Evolutionary conservation across 2,888 invertebrate genomes (phyloP), one percentile per base, ranked within the genome.

Genomic region (Drosophila macrothrix): DNA sequence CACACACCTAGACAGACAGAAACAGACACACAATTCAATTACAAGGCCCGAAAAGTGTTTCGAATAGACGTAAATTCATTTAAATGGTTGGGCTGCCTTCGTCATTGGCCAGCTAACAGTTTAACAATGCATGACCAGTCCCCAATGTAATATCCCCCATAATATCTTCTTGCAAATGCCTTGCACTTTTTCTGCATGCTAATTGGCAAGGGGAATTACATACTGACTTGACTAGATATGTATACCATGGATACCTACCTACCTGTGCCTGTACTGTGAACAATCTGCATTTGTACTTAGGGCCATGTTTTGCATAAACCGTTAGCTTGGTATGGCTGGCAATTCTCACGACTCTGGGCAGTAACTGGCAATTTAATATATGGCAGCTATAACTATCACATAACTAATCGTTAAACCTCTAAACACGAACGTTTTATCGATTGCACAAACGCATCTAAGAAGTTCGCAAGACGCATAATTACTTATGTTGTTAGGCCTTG

Each of bases 131-230:
- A 71, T 82, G 90, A 72, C 88, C 68, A 70, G 83, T 77, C 76
- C 67, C 73, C 80, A 67, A 66, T 70, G 75, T 72, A 84, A 76
- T 76, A 37, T 33, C 49, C 71, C 77, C 64, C 56, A 69, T 71
- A 84, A 78, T 76, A 73, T 73, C 70, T 74, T 50, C 63, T 69
- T 49, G 89, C 83, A 64, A 88, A 86, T 80, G 87, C 56, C 72
- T 80, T 88, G 84, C 84, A 79, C 88, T 90, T 84, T 84, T 77
- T 77, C 63, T 85, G 84, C 84, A 85, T 85, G 90, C 84, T 90
- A 85, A 85, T 85, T 85, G 84, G 84, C 77, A 59, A 61, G 49
- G 63, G 73, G 71, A 66, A 68, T 59, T 35, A 76, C 61, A 50
- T n/a, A 52, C 22, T 58, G 2, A 55, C n/a, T 10, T 50, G 50